Evolutionary conservation across 2,888 invertebrate genomes (phyloP).

Genomic region (Drosophila kanekoi): DNA sequence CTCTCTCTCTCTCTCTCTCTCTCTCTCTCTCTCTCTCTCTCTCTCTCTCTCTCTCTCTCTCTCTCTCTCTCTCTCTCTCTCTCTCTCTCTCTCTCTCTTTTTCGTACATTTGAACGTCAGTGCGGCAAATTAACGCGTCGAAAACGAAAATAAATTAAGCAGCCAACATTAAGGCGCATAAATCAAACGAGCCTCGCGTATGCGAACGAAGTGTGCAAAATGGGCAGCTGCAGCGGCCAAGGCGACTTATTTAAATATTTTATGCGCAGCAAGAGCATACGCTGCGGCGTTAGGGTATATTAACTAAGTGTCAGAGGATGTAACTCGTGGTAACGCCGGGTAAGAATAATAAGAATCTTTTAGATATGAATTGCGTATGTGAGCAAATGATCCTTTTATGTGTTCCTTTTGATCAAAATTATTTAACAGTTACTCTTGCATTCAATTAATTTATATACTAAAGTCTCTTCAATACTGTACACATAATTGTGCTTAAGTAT

Average conservation of each 20-base stretch:
- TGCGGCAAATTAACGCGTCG: constrained; percentile 61
- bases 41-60: not conserved
- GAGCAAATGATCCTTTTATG: no score
- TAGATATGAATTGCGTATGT: no score
- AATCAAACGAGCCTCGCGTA: constrained; percentile 52
- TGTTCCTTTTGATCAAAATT: no score
- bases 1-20: not conserved
- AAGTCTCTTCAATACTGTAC: no score
- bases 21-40: not conserved
- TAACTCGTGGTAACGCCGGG: no score
- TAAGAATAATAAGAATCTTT: no score
- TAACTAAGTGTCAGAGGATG: not conserved
- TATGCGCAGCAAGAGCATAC: constrained; percentile 1
- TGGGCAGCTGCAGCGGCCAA: constrained; percentile 31
- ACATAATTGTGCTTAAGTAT: no score
- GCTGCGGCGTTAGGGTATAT: not conserved
- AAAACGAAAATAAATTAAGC: constrained; percentile 61
- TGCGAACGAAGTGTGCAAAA: constrained; percentile 31
- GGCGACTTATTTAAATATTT: constrained; percentile 41
- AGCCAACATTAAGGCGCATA: constrained; percentile 58
- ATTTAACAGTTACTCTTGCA: no score
- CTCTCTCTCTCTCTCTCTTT: not conserved
- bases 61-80: not conserved
- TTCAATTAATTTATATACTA: no score
- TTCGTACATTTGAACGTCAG: constrained; percentile 28